Evolutionary conservation across 2,113 vertebrate genomes (phyloP).

Genomic region (Eulemur rufifrons): DNA sequence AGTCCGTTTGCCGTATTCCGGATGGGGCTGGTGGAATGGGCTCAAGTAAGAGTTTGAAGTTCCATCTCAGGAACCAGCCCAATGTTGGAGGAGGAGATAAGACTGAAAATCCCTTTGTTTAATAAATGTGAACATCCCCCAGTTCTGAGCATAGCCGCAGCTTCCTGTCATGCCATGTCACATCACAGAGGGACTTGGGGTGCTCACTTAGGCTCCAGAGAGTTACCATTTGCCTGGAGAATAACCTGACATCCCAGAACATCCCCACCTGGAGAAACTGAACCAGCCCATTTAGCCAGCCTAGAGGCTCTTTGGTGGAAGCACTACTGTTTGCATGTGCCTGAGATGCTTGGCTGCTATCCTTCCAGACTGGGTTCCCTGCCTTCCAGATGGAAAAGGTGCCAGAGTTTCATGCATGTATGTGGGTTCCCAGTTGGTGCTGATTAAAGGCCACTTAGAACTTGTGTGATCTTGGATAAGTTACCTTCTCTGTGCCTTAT

Average conservation of each 20-base stretch:
- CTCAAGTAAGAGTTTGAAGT: not conserved
- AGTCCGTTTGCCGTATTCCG: not conserved
- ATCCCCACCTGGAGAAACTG: not conserved
- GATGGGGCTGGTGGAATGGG: not conserved
- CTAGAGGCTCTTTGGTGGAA: not conserved
- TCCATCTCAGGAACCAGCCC: not conserved
- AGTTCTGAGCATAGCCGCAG: not conserved
- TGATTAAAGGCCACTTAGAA: not conserved
- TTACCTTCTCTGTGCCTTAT: not conserved
- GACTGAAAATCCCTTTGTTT: not conserved
- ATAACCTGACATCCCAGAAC: not conserved
- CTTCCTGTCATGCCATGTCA: not conserved
- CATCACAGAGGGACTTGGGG: not conserved
- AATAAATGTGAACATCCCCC: not conserved
- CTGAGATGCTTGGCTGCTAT: not conserved
- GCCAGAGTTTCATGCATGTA: not conserved
- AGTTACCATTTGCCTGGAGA: not conserved
- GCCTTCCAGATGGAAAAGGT: slow-evolving; percentile 2
- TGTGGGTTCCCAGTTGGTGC: not conserved
- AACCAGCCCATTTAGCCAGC: not conserved
- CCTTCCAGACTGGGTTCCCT: not conserved
- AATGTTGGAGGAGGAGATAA: not conserved
- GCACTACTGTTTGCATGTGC: not conserved
- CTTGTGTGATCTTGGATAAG: not conserved
- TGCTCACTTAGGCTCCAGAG: not conserved